Percentiles rank a stretch among this genome's conserved stretches.
These are phyloP conservation scores for Leptopilina clavipes DNA, from an alignment of 1,140 invertebrate species.

Conservation along the genomic window DNA sequence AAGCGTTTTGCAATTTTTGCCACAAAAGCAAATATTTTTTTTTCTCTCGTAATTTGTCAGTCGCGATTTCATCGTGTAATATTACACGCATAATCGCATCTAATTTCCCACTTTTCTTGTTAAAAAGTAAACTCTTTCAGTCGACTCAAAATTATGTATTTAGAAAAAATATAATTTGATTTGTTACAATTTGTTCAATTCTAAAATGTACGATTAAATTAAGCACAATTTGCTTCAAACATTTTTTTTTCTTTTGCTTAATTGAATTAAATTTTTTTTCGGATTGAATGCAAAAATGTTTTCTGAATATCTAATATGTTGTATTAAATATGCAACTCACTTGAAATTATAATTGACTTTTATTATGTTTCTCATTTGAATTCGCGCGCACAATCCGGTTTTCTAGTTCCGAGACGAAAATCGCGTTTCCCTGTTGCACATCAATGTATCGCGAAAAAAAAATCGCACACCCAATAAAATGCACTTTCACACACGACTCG, in stretches of 20 bases:
- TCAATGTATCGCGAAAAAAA: not conserved
- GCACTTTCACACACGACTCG: constrained; percentile 33
- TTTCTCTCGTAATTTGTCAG: not conserved
- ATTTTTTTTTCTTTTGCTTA: no score
- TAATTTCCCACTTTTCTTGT: constrained; percentile 48
- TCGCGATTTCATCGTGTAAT: constrained; percentile 39
- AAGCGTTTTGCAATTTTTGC: constrained; percentile 24
- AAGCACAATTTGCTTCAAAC: no score
- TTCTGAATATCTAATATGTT: no score
- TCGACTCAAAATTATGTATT: not conserved
- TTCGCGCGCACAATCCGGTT: not conserved
- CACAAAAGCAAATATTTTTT: not conserved
- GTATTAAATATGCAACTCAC: no score
- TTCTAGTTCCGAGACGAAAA: constrained; percentile 21
- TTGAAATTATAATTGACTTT: not conserved
- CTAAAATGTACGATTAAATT: no score
- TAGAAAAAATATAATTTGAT: no score
- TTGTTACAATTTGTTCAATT: not conserved
- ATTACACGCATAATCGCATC: constrained; percentile 47
- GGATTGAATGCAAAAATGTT: no score
- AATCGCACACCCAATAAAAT: constrained; percentile 27
- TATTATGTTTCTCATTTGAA: not conserved
- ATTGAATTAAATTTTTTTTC: no score
- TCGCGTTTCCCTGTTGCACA: constrained; percentile 8
- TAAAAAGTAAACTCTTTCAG: no score